Percentiles rank a stretch among this genome's conserved stretches.
Conservation (phyloP, 2,888 invertebrate species). For the Amiota minor region DNA sequence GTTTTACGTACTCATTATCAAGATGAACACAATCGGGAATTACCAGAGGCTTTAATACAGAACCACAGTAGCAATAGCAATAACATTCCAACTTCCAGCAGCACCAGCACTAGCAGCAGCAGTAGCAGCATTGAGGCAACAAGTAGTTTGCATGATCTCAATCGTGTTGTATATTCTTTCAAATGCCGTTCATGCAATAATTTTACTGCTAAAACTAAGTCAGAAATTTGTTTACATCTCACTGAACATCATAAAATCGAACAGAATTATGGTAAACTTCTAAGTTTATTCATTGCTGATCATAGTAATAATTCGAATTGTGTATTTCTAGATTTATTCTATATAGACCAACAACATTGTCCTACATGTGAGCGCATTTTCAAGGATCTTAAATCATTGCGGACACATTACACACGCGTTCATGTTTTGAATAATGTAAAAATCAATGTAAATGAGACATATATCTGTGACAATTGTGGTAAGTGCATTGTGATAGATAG, state of each 20-base stretch:
- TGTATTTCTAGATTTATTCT: constrained; percentile 50
- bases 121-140: constrained; percentile 40
- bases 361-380: constrained; percentile 61
- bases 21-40: constrained; percentile 36
- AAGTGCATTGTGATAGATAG: background rate
- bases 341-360: constrained; percentile 58
- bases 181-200: constrained; percentile 58
- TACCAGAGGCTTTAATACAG: constrained; percentile 32
- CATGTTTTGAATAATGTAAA: constrained; percentile 39
- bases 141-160: too few relatives aligned
- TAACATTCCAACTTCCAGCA: constrained; percentile 51
- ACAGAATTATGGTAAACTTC: constrained; percentile 52
- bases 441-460: constrained; percentile 36
- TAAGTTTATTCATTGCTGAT: background rate
- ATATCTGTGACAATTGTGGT: constrained; percentile 57
- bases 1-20: constrained; percentile 46
- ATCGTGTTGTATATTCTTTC: constrained; percentile 53
- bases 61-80: constrained; percentile 25
- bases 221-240: constrained; percentile 59
- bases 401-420: constrained; percentile 59
- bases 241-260: constrained; percentile 56
- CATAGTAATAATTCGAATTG: background rate
- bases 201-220: constrained; percentile 53
- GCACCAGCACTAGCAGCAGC: background rate
- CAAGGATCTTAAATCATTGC: constrained; percentile 56